Conservation (phyloP, 1,140 invertebrate genomes). For the Paraescarpia echinospica region DNA sequence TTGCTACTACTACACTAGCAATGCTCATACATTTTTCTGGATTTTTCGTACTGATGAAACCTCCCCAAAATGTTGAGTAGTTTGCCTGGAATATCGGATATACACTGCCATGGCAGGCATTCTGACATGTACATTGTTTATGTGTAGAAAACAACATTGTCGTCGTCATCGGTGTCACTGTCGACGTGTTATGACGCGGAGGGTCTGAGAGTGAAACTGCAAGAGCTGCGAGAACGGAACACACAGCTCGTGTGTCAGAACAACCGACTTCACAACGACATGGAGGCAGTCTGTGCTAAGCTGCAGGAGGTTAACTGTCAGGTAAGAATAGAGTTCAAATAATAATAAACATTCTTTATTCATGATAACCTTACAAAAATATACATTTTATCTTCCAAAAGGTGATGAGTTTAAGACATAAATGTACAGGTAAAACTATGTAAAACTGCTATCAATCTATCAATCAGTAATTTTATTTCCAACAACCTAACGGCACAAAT, state of each 20-base stretch:
- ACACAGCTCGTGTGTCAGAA: background rate
- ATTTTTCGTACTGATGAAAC: too few relatives aligned
- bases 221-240: background rate
- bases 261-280: background rate
- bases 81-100: background rate
- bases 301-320: background rate
- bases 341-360: too few relatives aligned
- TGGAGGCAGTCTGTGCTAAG: background rate
- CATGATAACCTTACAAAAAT: too few relatives aligned
- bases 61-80: too few relatives aligned
- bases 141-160: background rate
- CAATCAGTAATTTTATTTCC: too few relatives aligned
- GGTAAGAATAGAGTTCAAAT: background rate
- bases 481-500: too few relatives aligned
- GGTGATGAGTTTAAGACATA: too few relatives aligned
- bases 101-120: background rate
- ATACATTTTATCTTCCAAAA: too few relatives aligned
- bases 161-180: background rate
- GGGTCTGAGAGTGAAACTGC: background rate
- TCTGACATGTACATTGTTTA: background rate
- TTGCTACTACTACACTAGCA: too few relatives aligned
- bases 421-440: too few relatives aligned
- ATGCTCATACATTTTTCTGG: too few relatives aligned
- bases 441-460: too few relatives aligned
- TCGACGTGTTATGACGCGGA: background rate